Percentiles rank a stretch among this genome's conserved stretches.
Evolutionary conservation across 2,797 vertebrate species (phyloP).

Genomic region (Cuniculus paca): DNA sequence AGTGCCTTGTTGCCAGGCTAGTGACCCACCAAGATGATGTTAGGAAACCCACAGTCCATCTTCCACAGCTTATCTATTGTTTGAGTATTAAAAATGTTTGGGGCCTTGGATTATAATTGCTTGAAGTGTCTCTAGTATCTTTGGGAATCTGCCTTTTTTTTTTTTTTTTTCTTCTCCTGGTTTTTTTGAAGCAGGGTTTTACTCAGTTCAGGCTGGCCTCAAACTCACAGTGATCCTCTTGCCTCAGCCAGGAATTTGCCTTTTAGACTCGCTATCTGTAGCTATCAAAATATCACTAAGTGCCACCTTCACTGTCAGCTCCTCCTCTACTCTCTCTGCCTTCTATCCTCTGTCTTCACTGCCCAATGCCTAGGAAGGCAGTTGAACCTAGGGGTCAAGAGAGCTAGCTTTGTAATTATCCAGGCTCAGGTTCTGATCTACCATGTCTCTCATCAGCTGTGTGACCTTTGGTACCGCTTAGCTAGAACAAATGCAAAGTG

Average conservation of each 20-base stretch:
- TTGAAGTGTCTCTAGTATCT: not conserved
- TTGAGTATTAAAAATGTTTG: not conserved
- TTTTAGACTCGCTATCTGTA: not conserved
- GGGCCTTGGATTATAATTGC: slow-evolving; percentile 10
- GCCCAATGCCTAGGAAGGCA: not conserved
- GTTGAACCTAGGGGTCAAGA: not conserved
- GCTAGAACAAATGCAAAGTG: slow-evolving; percentile 26
- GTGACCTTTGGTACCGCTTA: slow-evolving; percentile 64
- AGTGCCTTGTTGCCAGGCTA: not conserved
- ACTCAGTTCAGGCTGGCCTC: too few species aligned
- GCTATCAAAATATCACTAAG: not conserved
- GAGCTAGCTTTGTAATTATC: not conserved
- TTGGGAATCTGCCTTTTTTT: not conserved
- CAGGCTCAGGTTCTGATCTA: not conserved
- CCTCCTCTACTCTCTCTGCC: not conserved
- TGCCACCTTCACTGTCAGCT: not conserved
- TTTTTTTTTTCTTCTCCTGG: too few species aligned
- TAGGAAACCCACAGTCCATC: not conserved
- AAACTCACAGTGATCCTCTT: too few species aligned
- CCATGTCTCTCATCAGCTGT: slow-evolving; percentile 26
- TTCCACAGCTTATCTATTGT: not conserved
- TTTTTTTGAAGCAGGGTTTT: too few species aligned
- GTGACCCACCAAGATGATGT: not conserved
- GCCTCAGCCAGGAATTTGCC: not conserved
- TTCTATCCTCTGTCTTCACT: not conserved